Base-by-base conservation (phyloP, 2,888 invertebrate genomes). In the Athalia rosae region DNA sequence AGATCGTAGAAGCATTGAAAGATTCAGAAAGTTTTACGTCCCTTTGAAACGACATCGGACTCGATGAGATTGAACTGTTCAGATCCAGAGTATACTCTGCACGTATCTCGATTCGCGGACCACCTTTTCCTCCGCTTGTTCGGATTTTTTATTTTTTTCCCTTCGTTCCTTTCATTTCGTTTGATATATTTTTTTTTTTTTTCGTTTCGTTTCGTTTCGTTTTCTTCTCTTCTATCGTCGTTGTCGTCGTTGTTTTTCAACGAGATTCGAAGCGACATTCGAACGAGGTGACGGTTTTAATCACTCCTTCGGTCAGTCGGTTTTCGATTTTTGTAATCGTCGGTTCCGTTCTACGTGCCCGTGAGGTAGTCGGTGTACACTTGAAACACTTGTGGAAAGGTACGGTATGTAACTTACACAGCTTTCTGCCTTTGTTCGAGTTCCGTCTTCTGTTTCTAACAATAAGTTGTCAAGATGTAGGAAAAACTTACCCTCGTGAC, bases 11-110 rank as follows among this genome's bases (percentile, higher is more conserved):
- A 9, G 56, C 71, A 71, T 71, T 71, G 56, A 71, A 71, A 71
- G 71, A 71, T 71, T 71, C 56, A 71, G 56, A 43, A 71, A 56
- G 8, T 43, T 71, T 71, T 58, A 71, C 71, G 71, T 71, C 58
- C 58, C 58, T 71, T 50, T 71, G 56, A 58, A 45, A 58, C 71
- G 45, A 56, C 50, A 50, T 45, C 45, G 47, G 45, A 71, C 45
- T 13, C 71, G 58, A 71, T 71, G 58, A 13, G 71, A 71, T 56
- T 71, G n/a, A 71, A 71, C 71, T 45, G 13, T 45, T 58, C 58
- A 41, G 58, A 58, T 58, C 45, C 1, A 58, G 4, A 71, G 71
- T 71, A 45, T 71, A 11, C 45, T 71, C n/a, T n/a, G n/a, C 71
- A 71, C 58, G 71, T 71, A 58, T 71, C 45, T 58, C 71, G 71